A percentile compares a stretch with the other conserved stretches of the same genome.
phyloP scores from a whole-genome alignment of 2,113 vertebrate genomes.

The Tursiops truncatus region DNA sequence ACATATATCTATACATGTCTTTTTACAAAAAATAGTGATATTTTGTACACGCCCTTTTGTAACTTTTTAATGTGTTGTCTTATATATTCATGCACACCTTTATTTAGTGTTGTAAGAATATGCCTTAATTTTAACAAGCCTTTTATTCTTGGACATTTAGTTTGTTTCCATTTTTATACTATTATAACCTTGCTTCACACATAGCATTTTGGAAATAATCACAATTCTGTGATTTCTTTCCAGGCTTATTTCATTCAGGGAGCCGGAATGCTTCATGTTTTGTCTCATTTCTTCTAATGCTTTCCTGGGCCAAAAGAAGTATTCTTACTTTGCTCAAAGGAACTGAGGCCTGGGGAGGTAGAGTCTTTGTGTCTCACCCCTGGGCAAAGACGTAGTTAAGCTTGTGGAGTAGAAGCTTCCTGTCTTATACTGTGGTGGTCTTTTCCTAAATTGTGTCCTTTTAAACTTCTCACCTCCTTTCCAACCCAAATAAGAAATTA shows the following conservation, averaged over 20 bases:
- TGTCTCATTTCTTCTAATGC: slow-evolving; percentile 66
- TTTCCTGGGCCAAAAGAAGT: slow-evolving; percentile 66
- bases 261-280: slow-evolving; percentile 63
- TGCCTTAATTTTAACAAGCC: slow-evolving; percentile 12
- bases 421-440: background rate
- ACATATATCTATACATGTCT: background rate
- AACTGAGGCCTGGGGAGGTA: slow-evolving; percentile 60
- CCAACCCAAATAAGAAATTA: slow-evolving; percentile 17
- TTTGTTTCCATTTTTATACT: slow-evolving; percentile 37
- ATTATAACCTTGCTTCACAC: slow-evolving; percentile 36
- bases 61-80: background rate
- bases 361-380: slow-evolving; percentile 38
- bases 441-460: slow-evolving; percentile 43
- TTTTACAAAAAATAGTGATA: slow-evolving; percentile 29
- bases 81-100: background rate
- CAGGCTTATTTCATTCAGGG: slow-evolving; percentile 65
- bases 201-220: slow-evolving; percentile 69
- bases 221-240: slow-evolving; percentile 67
- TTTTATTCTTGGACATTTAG: slow-evolving; percentile 43
- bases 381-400: slow-evolving; percentile 27
- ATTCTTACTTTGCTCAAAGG: slow-evolving; percentile 61
- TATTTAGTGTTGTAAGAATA: slow-evolving; percentile 32
- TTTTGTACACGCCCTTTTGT: background rate
- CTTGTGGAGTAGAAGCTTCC: slow-evolving; percentile 17
- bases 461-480: slow-evolving; percentile 23